Base-by-base conservation (phyloP, 92 coral and sea anemone species). In the Micromussa lordhowensis region DNA sequence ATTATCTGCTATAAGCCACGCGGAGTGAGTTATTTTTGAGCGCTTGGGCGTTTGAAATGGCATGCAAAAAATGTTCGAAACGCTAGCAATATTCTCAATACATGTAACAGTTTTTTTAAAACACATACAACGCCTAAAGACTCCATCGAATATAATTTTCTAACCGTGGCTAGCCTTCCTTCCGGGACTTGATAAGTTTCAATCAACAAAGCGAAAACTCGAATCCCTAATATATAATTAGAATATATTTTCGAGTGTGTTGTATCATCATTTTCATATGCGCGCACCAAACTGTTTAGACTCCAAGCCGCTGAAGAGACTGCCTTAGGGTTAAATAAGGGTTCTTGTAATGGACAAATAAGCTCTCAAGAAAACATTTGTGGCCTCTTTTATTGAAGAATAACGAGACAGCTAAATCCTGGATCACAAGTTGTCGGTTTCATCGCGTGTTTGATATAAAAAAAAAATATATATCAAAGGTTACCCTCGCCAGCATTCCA, bases 31-130 rank as follows among this genome's bases (percentile, higher is more conserved):
- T 8, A 63, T 15, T 73, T 73, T 16, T 36, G n/a, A 49, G 19
- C 78, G 53, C 48, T 82, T 18, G 75, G 29, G 61, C 75, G 75
- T 64, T 68, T 57, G 83, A 53, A 61, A 80, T 59, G 83, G 72
- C 51, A 80, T 19, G 49, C 21, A 0, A 80, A 59, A 82, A 24
- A 66, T 44, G 75, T 44, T 4, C 75, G 28, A 82, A 38, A 12
- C 29, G n/a, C 61, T 22, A 16, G 16, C n/a, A 13, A 35, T 81
- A 4, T 68, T 5, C 22, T 9, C 68, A 34, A 4, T 5, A 29
- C 22, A 32, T 64, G 15, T 40, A 11, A 48, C 59, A 22, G 76
- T 26, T 68, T 64, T 26, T 31, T 68, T 16, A 17, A n/a, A 82
- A 38, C 17, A 2, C 68, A 26, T 29, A n/a, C 15, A 40, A 82